Base-by-base conservation (phyloP, 23 tunicate species). In the Botrylloides violaceus region DNA sequence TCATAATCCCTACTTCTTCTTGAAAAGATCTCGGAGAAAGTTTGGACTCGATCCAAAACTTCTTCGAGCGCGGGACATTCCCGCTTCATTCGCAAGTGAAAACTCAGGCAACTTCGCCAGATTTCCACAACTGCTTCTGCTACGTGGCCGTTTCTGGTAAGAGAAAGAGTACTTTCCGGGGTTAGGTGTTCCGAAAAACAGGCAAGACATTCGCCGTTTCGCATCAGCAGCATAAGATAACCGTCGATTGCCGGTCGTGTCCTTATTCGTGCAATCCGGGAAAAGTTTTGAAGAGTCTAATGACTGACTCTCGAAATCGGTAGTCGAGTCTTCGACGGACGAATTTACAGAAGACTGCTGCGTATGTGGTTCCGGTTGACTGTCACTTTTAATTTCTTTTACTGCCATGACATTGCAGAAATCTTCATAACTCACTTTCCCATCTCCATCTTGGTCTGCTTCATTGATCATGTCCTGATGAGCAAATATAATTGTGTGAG, bases 401-500 rank as follows among this genome's bases (percentile, higher is more conserved):
- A 43, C 53, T 29, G 70, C 20, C 70, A 63, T 63, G 35, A 63
- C 70, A 25, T 63, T 63, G 33, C 26, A 22, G 70, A 63, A 63
- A 28, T 63, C 70, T 27, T 33, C 33, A 34, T 27, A 63, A 63
- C 70, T 63, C 7, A 63, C 70, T 63, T 63, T 63, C 7, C 70
- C 70, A 9, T 63, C 70, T 3, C 70, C 70, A 31, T 63, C 70
- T 3, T 63, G 35, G 33, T 63, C 70, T 29, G 70, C 70, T 28
- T 63, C 70, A 3, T 31, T 31, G 4, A 63, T 63, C 70, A 63
- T 63, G 35, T 63, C 70, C 70, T 63, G 35, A n/a, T n/a, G n/a
- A n/a, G n/a, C n/a, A n/a, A n/a, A n/a, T n/a, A n/a, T n/a, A n/a
- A n/a, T n/a, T n/a, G n/a, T n/a, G n/a, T n/a, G n/a, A n/a, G n/a